Conservation (phyloP, 2,113 vertebrate species). For the Tachysurus vachellii region DNA sequence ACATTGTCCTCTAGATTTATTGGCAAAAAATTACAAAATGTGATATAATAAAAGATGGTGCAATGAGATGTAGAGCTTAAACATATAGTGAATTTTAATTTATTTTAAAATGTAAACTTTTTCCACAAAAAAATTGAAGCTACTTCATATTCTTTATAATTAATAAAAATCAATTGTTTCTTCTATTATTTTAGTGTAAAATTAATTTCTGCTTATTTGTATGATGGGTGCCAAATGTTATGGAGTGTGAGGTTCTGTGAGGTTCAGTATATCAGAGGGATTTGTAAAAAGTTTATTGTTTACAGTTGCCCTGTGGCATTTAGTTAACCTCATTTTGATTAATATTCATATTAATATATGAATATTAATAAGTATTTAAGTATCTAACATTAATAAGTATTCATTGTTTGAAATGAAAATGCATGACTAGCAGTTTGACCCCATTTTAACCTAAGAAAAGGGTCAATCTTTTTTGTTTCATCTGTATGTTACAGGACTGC, state of each 20-base stretch:
- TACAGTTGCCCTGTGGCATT: neutral
- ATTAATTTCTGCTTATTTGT: neutral
- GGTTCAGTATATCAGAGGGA: neutral
- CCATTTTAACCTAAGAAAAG: neutral
- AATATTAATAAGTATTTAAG: no score
- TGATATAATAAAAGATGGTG: neutral
- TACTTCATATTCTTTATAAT: neutral
- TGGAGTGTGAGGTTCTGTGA: neutral
- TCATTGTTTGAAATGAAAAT: neutral
- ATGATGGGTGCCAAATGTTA: neutral
- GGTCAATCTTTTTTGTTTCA: neutral
- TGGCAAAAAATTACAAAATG: neutral
- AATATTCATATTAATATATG: neutral
- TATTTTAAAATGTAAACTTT: neutral
- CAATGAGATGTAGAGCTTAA: neutral
- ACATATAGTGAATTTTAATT: neutral
- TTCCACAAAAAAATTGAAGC: neutral
- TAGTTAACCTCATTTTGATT: neutral
- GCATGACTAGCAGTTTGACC: neutral
- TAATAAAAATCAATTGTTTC: neutral
- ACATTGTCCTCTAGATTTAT: neutral
- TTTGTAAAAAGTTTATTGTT: neutral
- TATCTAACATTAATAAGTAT: neutral
- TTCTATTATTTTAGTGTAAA: neutral
- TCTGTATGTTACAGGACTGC: constrained; percentile 67